phyloP scores from a whole-genome alignment of 2,888 invertebrate species.

The Danaus chrysippus region DNA sequence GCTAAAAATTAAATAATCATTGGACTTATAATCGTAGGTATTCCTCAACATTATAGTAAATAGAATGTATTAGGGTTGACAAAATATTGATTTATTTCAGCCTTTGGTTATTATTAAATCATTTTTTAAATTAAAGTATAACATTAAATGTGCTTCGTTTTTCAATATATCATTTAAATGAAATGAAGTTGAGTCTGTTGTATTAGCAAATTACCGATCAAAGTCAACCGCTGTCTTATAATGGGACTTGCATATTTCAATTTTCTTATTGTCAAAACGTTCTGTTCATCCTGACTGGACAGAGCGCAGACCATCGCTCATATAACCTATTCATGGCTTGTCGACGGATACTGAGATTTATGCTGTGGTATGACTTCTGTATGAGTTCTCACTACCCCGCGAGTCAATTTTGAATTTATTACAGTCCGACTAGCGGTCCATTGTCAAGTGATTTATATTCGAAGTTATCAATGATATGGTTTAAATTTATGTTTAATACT shows the following conservation, averaged over 20 bases:
- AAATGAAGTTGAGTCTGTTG: neutral
- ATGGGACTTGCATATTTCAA: constrained; percentile 66
- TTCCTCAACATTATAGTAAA: no score
- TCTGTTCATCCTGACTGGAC: constrained; percentile 41
- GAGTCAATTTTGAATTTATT: constrained; percentile 74
- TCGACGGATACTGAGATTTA: constrained; percentile 71
- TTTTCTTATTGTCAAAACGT: constrained; percentile 72
- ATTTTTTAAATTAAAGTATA: no score
- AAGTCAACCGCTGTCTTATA: constrained; percentile 46
- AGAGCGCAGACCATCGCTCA: constrained; percentile 64
- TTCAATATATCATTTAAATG: neutral
- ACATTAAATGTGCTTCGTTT: no score
- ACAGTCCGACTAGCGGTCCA: constrained; percentile 55
- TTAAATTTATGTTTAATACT: constrained; percentile 5
- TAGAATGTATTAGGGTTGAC: no score
- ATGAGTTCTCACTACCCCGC: constrained; percentile 68
- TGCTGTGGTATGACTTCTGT: constrained; percentile 69
- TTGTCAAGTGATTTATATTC: constrained; percentile 61
- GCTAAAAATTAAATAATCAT: no score
- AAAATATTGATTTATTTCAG: no score
- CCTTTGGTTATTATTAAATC: no score
- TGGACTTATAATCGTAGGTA: no score
- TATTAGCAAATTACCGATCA: constrained; percentile 8
- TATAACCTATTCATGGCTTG: constrained; percentile 63
- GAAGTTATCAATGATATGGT: constrained; percentile 6